Percentiles rank a stretch among this genome's conserved stretches.
Conservation (phyloP, 2,113 vertebrate genomes). For the Dicaeum eximium region DNA sequence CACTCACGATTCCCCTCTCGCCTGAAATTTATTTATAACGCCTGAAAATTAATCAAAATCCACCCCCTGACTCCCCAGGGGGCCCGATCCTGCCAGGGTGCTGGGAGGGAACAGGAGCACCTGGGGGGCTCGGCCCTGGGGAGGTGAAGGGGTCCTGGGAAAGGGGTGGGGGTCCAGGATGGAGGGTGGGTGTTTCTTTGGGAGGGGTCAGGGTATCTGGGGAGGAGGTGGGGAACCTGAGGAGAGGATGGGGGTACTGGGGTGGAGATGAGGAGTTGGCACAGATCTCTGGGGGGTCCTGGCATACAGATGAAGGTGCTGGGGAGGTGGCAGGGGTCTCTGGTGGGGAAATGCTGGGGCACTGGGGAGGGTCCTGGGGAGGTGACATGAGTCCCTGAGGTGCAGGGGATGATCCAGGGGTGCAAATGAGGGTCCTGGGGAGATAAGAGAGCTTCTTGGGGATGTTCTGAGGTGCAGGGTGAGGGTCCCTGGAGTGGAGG, state of each 20-base stretch:
- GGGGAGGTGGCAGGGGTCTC: not conserved
- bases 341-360: not conserved
- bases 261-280: not conserved
- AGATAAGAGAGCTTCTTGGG: not conserved
- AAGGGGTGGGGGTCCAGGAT: not conserved
- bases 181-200: not conserved
- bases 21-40: slow-evolving; percentile 42
- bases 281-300: not conserved
- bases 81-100: not conserved
- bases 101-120: not conserved
- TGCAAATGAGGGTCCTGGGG: not conserved
- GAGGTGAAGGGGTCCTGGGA: no score
- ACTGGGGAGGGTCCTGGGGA: not conserved
- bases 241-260: not conserved
- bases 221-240: not conserved
- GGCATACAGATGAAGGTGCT: not conserved
- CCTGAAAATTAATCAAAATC: not conserved
- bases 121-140: rapidly evolving
- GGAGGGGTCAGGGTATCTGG: not conserved
- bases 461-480: not conserved
- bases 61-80: not conserved
- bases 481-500: not conserved
- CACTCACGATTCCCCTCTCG: slow-evolving; percentile 25
- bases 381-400: rapidly evolving
- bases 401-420: not conserved